Percentiles rank a stretch among this genome's conserved stretches.
These are phyloP conservation scores for Eriosoma lanigerum DNA, from an alignment of 1,140 invertebrate genomes.

Conservation along the genomic window DNA sequence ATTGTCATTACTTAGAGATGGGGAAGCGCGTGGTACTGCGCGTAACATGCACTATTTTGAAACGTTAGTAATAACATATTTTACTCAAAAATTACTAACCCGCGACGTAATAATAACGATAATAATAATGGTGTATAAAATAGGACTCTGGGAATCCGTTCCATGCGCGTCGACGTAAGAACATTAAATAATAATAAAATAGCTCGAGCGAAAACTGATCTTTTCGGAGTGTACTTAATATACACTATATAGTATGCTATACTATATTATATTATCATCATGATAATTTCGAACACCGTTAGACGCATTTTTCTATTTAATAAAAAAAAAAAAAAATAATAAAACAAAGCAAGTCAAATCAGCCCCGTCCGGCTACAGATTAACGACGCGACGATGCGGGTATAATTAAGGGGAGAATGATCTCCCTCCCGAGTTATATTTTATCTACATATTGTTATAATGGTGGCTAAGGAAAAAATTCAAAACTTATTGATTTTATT, in stretches of 20 bases:
- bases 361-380: neutral
- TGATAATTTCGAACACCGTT: conserved; percentile 1
- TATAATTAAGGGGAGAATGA: no score
- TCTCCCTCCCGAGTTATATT: no score
- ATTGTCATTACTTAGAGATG: no score
- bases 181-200: conserved; percentile 29
- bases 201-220: conserved; percentile 36
- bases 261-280: neutral
- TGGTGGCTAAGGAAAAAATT: no score
- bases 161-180: neutral
- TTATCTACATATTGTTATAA: no score
- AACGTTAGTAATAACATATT: no score
- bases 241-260: neutral
- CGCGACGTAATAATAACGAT: neutral
- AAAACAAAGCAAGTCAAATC: neutral
- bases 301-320: neutral
- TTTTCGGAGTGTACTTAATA: neutral
- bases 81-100: neutral
- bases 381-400: neutral
- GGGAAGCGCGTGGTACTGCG: no score
- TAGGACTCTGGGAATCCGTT: conserved; percentile 11
- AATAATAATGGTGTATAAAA: neutral
- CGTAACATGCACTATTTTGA: no score
- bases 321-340: neutral
- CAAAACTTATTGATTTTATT: no score